Evolutionary conservation across 2,888 invertebrate species (phyloP), one percentile per base, ranked within the genome.

Genomic region (Brachyopa scutellaris): DNA sequence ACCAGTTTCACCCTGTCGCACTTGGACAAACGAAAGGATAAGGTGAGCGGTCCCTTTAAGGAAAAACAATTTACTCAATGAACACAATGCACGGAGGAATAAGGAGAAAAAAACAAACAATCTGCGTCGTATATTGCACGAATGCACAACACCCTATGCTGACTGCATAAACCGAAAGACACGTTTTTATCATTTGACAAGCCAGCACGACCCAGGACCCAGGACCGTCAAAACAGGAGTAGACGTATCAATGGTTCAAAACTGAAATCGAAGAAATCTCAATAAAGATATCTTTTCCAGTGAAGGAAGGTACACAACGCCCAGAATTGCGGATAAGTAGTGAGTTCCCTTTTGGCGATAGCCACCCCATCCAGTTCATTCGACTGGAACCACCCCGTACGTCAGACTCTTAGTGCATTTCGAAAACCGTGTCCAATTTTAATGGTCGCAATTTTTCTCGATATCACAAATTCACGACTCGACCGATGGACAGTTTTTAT

Each of bases 71-170:
- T 80, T 74, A 64, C 57, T 45, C 62, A 73, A 49, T 57, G 73
- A 66, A 72, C 57, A 78, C 15, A n/a, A n/a, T 66, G 66, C 45
- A 73, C 45, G 51, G 57, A 57, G 26, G 4, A 42, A 9, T 36
- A 51, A 55, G n/a, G n/a, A n/a, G n/a, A 53, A 51, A 51, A 21
- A 33, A 78, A 72, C 73, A 80, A 80, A 80, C 80, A 80, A 74
- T 80, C 80, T 80, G 74, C 74, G 69, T 80, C 59, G 69, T 80
- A 70, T 74, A 74, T 74, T 69, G 80, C 74, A 80, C 69, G 74
- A 74, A 64, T 80, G 80, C 74, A 80, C 74, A 80, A 15, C 74
- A 80, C 73, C 80, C 80, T 70, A 42, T 62, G 36, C 29, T 36
- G 51, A 29, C 26, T 53, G 67, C 38, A 62, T 49, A 19, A 13